Evolutionary conservation across 2,888 invertebrate genomes (phyloP).

Genomic region (Macroteleia sp.): DNA sequence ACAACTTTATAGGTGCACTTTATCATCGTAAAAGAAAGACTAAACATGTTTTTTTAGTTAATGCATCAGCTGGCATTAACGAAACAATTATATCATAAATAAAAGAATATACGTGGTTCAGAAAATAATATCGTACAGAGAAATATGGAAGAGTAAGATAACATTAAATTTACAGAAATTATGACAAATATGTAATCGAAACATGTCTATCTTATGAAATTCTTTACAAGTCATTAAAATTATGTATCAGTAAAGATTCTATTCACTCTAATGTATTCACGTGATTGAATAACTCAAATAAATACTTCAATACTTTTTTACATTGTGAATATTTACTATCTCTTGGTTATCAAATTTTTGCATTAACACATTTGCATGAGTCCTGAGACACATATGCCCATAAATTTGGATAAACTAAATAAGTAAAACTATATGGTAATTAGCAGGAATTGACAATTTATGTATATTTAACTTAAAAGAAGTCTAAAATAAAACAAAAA

Average conservation of each 20-base stretch:
- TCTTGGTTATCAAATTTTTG: slow-evolving; percentile 40
- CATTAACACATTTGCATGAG: slow-evolving; percentile 34
- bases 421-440: slow-evolving; percentile 37
- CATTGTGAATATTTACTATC: slow-evolving; percentile 26
- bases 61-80: too few species aligned
- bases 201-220: too few species aligned
- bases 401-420: slow-evolving; percentile 45
- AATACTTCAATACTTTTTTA: not conserved
- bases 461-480: slow-evolving; percentile 4
- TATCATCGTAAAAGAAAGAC: slow-evolving; percentile 18
- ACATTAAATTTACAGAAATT: too few species aligned
- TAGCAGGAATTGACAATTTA: slow-evolving; percentile 25
- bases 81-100: too few species aligned
- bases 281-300: slow-evolving; percentile 17
- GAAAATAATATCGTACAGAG: too few species aligned
- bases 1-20: slow-evolving; percentile 31
- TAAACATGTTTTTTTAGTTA: slow-evolving; percentile 28
- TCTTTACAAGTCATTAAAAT: too few species aligned
- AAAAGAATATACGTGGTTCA: too few species aligned
- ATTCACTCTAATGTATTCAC: slow-evolving; percentile 26
- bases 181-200: too few species aligned
- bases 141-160: too few species aligned
- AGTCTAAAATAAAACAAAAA: slow-evolving; percentile 6
- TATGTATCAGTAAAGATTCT: slow-evolving; percentile 53
- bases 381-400: slow-evolving; percentile 11